Base-by-base conservation (phyloP, 1,140 invertebrate species). In the Caerostris darwini region DNA sequence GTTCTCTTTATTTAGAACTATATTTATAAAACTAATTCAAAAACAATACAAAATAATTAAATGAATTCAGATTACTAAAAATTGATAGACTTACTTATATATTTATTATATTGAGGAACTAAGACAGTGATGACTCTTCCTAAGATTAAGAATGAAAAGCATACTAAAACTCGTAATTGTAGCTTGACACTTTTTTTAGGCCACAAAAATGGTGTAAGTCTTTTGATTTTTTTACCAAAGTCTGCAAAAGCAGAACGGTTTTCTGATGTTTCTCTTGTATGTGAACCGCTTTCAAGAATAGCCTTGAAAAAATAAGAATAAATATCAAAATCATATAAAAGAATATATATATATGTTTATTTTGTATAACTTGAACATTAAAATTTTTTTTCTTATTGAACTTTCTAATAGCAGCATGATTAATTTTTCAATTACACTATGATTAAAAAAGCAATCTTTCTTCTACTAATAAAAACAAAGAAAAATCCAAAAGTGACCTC, bases 21-120 rank as follows among this genome's bases (percentile, higher is more conserved):
- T 34, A 34, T 34, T 34, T 34, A 34, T 34, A 34, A 34, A 34
- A 34, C 2, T 34, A 34, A 34, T 34, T 34, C 34, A 34, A 34
- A 34, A 34, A 34, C 34, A 34, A 34, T 34, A 34, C 56, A 95
- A 14, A 90, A 89, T 94, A 61, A 19, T 56, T 67, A 92, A 57
- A 34, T n/a, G 94, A 50, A 88, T 59, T 4, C 12, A 95, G 56
- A 14, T 83, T 64, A 92, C 87, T 87, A 92, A 93, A 83, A 92
- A 94, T 34, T 90, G 94, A 92, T 95, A 95, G 12, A 95, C 96
- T 95, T 95, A 96, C 97, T 96, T 95, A 99, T 99, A 95, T 97
- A 96, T 96, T 99, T 99, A 96, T 98, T 98, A 96, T 99, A 99
- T 95, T 99, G 97, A 67, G 99, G 99, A 58, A 99, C 98, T 96